Evolutionary conservation across 1,140 invertebrate species (phyloP), one percentile per base, ranked within the genome.

Genomic region (Drosophila persimilis): DNA sequence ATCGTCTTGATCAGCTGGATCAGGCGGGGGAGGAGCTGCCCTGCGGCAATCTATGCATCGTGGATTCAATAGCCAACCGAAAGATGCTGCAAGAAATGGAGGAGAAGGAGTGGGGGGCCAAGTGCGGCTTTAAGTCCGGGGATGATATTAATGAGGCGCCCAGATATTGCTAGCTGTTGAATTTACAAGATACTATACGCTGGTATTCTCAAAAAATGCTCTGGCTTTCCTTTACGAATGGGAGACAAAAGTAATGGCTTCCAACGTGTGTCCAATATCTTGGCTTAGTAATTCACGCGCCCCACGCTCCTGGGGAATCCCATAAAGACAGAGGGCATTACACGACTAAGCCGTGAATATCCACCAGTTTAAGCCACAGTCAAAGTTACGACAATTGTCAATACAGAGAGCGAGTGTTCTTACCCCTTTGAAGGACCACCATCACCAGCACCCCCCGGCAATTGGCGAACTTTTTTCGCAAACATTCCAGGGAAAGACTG

Each of bases 341-440:
- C 86, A 83, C 39, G 43, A 74, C 78, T 90, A 90, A 90, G 86
- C 78, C 83, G 80, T 67, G 74, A 78, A 89, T 89, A 89, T 89
- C 73, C 77, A 77, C 77, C 64, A 69, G 70, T 47, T 59, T 63
- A 39, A 41, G 31, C 51, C 63, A 47, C 41, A 51, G 35, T 17
- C 7, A 51, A 67, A 73, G 61, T 66, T 71, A 75, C 63, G 59
- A 69, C 58, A 15, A 52, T 43, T 65, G 63, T 60, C 63, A 59
- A 51, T 44, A 46, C 20, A n/a, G 50, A 39, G 35, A 39, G 35
- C 35, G 9, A 46, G 55, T 50, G 51, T 61, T 35, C 50, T 67
- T 84, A 89, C 84, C 84, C 84, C 86, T 88, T 84, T 47, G 72
- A n/a, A 43, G 35, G 35, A 39, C 35, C 24, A 39, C 35, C 24